Evolutionary conservation across 2,113 vertebrate species (phyloP).

Genomic region (Cavia aperea): DNA sequence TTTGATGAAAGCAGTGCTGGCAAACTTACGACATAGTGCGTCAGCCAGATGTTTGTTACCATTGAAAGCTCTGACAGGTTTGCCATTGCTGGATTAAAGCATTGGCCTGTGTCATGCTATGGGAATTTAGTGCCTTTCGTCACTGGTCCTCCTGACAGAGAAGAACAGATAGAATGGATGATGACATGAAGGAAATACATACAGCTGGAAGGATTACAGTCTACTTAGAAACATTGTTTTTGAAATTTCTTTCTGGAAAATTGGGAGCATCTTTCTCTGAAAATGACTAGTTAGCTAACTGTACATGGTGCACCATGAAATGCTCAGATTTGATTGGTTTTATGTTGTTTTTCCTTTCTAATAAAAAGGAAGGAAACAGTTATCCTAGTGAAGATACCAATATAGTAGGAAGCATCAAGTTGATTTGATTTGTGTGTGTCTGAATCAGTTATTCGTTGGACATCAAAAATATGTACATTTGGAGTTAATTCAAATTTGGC

Average conservation of each 20-base stretch:
- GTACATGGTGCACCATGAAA: not conserved
- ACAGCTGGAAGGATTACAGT: not conserved
- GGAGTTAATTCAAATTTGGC: slow-evolving; percentile 5
- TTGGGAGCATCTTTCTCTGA: not conserved
- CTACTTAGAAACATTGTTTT: not conserved
- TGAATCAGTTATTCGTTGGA: not conserved
- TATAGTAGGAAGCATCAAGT: not conserved
- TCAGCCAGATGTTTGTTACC: not conserved
- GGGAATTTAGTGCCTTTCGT: not conserved
- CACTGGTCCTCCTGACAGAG: not conserved
- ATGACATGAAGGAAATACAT: not conserved
- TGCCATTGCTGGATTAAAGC: not conserved
- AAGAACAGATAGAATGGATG: not conserved
- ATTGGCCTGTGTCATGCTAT: not conserved
- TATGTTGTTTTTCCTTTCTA: not conserved
- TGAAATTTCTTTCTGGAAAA: not conserved
- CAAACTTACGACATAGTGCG: not conserved
- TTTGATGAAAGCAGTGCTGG: not conserved
- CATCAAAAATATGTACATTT: not conserved
- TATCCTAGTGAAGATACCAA: not conserved
- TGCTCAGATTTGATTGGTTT: not conserved
- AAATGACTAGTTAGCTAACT: not conserved
- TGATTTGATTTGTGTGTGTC: slow-evolving; percentile 8
- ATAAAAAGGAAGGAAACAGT: not conserved
- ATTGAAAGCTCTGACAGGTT: not conserved